phyloP scores from a whole-genome alignment of 1,140 invertebrate genomes.

The Galleria mellonella region DNA sequence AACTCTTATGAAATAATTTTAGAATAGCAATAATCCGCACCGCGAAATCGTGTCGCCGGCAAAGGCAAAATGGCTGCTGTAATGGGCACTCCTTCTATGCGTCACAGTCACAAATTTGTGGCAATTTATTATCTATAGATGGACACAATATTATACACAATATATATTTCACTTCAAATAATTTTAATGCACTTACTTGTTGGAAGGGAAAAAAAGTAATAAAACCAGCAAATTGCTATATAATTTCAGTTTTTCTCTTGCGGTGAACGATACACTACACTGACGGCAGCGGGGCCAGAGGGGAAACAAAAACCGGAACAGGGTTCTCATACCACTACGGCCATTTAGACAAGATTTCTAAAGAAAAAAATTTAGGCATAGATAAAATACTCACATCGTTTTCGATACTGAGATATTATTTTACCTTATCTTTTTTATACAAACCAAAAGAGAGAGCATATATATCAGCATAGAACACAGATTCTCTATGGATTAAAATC shows the following conservation, averaged over 20 bases:
- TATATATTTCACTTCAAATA: slow-evolving; percentile 44
- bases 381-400: not conserved
- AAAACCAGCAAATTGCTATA: slow-evolving; percentile 71
- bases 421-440: too few relatives aligned
- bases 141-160: slow-evolving; percentile 40
- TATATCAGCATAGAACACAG: not conserved
- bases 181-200: slow-evolving; percentile 71
- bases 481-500: not conserved
- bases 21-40: slow-evolving; percentile 40
- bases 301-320: slow-evolving; percentile 71
- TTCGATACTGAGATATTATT: too few relatives aligned
- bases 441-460: not conserved
- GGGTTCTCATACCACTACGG: slow-evolving; percentile 61
- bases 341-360: slow-evolving; percentile 26
- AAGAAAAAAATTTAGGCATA: not conserved
- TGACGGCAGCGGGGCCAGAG: slow-evolving; percentile 71
- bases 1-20: slow-evolving; percentile 28
- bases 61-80: slow-evolving; percentile 73
- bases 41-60: slow-evolving; percentile 71
- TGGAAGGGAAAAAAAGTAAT: slow-evolving; percentile 73
- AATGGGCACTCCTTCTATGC: slow-evolving; percentile 74
- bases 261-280: slow-evolving; percentile 73
- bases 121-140: slow-evolving; percentile 31
- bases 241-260: slow-evolving; percentile 72
- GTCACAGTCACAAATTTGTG: slow-evolving; percentile 66